phyloP scores from a whole-genome alignment of 2,797 vertebrate genomes.

The Champsocephalus gunnari region DNA sequence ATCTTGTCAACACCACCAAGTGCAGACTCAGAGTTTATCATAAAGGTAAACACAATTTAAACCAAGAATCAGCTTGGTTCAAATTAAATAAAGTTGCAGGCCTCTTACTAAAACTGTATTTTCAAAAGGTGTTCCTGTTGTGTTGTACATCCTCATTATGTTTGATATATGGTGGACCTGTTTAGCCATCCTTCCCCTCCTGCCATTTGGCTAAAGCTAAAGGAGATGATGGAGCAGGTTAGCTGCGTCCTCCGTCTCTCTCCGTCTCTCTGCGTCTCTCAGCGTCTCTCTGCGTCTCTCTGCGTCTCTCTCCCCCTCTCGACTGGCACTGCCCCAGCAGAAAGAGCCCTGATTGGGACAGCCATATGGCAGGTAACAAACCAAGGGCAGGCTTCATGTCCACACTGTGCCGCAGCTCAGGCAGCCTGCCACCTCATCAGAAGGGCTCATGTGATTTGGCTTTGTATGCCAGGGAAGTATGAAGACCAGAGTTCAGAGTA shows the following conservation, averaged over 20 bases:
- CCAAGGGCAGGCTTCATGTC: slow-evolving; percentile 68
- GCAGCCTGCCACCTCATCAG: slow-evolving; percentile 66
- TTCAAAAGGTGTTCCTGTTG: not conserved
- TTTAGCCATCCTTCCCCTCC: slow-evolving; percentile 9
- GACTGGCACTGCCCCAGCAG: slow-evolving; percentile 61
- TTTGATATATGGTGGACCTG: slow-evolving; percentile 11
- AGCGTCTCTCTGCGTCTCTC: no score
- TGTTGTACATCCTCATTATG: not conserved
- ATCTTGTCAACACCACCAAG: not conserved
- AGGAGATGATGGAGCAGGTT: slow-evolving; percentile 33
- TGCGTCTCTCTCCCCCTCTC: slow-evolving; percentile 2
- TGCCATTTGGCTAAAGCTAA: slow-evolving; percentile 35
- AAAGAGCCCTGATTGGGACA: slow-evolving; percentile 68
- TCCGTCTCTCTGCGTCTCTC: no score
- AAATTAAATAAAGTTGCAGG: not conserved
- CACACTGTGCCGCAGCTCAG: slow-evolving; percentile 56
- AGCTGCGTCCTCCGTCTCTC: not conserved
- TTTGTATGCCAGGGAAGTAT: slow-evolving; percentile 32
- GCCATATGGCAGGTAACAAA: slow-evolving; percentile 82
- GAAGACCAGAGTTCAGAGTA: slow-evolving; percentile 38
- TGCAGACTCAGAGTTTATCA: not conserved
- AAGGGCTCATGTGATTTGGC: slow-evolving; percentile 61
- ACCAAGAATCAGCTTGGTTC: not conserved
- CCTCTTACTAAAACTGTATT: not conserved
- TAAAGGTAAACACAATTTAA: not conserved